Conservation (phyloP, 1,140 invertebrate genomes). For the Drosophila azteca region DNA sequence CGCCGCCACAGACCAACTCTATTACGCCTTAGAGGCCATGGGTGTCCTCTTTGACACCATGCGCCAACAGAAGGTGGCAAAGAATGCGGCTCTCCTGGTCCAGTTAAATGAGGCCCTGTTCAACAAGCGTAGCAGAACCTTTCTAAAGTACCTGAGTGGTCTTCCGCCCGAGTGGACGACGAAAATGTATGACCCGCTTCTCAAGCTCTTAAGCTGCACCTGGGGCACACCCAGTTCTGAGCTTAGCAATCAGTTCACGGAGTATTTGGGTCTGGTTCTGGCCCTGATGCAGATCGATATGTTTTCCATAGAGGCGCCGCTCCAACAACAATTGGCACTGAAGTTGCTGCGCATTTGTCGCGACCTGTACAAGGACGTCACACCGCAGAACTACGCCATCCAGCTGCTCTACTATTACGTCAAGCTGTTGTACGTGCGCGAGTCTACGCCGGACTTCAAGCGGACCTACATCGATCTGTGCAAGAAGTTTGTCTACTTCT, state of each 20-base stretch:
- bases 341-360: constrained; percentile 52
- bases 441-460: constrained; percentile 22
- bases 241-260: constrained; percentile 32
- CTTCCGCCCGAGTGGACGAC: constrained; percentile 18
- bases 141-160: constrained; percentile 27
- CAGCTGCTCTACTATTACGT: constrained; percentile 64
- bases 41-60: constrained; percentile 47
- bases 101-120: constrained; percentile 48
- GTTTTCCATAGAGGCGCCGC: neutral
- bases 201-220: constrained; percentile 23
- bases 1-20: constrained; percentile 12
- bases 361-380: constrained; percentile 31
- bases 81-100: constrained; percentile 15
- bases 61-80: constrained; percentile 15
- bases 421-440: constrained; percentile 41
- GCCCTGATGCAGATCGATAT: constrained; percentile 43
- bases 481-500: constrained; percentile 43
- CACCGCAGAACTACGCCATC: constrained; percentile 13
- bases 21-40: constrained; percentile 26
- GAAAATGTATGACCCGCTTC: constrained; percentile 40
- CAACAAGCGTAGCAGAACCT: constrained; percentile 28
- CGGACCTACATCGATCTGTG: constrained; percentile 42
- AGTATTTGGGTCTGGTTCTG: constrained; percentile 49
- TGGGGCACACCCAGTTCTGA: neutral
- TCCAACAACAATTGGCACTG: constrained; percentile 19